Conservation (phyloP, 1,140 invertebrate genomes). For the Phymastichus coffea region DNA sequence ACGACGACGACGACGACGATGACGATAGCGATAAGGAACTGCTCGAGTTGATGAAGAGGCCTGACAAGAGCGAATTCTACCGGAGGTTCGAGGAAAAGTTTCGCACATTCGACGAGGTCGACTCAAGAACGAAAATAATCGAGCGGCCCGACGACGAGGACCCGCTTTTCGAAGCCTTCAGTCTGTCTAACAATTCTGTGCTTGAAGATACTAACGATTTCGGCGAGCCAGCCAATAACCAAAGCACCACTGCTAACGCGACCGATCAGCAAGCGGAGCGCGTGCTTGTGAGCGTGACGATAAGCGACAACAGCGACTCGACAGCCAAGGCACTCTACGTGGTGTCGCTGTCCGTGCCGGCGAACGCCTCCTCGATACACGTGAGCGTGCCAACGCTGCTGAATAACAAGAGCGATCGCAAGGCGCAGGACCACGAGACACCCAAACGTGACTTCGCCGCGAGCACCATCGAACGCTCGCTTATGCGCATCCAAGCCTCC, state of each 20-base stretch:
- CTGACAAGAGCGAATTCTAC: constrained; percentile 44
- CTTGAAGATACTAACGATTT: not conserved
- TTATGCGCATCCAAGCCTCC: constrained; percentile 4
- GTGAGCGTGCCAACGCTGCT: not conserved
- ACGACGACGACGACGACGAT: not conserved
- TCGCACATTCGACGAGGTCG: constrained; percentile 10
- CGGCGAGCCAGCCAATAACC: not conserved
- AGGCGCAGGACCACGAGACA: constrained; percentile 37
- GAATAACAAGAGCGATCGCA: constrained; percentile 33
- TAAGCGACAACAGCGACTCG: constrained; percentile 62
- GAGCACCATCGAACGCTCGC: constrained; percentile 16
- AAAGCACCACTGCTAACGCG: constrained; percentile 2
- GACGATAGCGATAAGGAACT: constrained; percentile 32
- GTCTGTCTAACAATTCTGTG: too few species aligned
- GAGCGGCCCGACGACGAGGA: not conserved
- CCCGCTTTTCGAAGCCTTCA: too few species aligned
- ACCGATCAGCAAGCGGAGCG: not conserved
- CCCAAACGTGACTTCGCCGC: not conserved
- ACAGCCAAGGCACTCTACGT: constrained; percentile 67
- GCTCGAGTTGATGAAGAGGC: constrained; percentile 38
- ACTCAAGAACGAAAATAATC: constrained; percentile 7
- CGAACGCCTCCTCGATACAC: constrained; percentile 42
- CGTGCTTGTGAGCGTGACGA: constrained; percentile 74
- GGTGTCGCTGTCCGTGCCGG: constrained; percentile 71
- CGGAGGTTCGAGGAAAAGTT: constrained; percentile 44